Evolutionary conservation across 2,113 vertebrate species (phyloP).

Genomic region (Dendrocopos noguchii): DNA sequence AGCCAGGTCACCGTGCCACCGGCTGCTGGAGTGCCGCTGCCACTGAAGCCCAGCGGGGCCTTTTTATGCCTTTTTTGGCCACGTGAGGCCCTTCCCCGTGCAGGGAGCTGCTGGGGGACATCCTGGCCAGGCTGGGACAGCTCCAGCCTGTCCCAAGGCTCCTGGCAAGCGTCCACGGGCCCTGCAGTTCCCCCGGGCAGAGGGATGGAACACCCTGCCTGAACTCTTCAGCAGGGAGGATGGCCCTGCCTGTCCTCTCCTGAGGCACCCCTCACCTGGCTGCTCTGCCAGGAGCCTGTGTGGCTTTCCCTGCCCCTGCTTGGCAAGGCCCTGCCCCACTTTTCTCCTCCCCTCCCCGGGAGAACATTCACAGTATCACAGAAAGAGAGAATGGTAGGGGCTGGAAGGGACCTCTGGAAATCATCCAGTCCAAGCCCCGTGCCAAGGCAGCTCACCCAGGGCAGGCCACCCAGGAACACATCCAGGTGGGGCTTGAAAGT

Average conservation of each 20-base stretch:
- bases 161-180: not conserved
- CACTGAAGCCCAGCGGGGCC: rapidly evolving
- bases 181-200: rapidly evolving
- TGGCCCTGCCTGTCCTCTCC: not conserved
- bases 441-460: too few species aligned
- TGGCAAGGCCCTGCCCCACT: not conserved
- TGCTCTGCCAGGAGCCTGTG: not conserved
- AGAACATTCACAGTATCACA: not conserved
- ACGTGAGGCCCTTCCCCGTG: rapidly evolving
- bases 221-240: not conserved
- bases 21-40: not conserved
- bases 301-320: not conserved
- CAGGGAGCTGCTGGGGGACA: not conserved
- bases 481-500: too few species aligned
- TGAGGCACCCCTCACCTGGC: not conserved
- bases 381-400: too few species aligned
- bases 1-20: rapidly evolving
- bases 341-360: rapidly evolving
- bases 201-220: not conserved
- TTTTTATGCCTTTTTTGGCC: not conserved
- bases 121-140: not conserved
- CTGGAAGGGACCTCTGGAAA: too few species aligned
- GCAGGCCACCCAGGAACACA: too few species aligned
- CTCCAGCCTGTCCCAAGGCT: rapidly evolving
- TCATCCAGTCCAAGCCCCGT: too few species aligned